A percentile compares a stretch with the other conserved stretches of the same genome.
phyloP scores from a whole-genome alignment of 2,888 invertebrate genomes.

The Aleiodes testaceus region DNA sequence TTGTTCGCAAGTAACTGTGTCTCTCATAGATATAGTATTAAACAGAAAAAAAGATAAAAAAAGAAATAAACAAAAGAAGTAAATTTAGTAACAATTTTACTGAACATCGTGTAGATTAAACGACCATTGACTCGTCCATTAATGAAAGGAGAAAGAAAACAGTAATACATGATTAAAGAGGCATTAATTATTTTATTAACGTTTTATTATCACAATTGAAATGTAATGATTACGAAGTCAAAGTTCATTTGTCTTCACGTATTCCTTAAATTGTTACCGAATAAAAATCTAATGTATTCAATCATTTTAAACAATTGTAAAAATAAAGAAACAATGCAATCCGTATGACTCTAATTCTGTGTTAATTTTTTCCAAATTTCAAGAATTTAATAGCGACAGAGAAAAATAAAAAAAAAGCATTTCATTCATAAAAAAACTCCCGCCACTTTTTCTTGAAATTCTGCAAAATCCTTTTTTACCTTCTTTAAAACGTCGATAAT shows the following conservation, averaged over 20 bases:
- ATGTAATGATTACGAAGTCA: conserved; percentile 29
- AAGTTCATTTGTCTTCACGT: conserved; percentile 24
- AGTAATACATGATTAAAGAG: conserved; percentile 20
- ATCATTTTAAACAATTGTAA: conserved; percentile 46
- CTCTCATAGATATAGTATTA: conserved; percentile 46
- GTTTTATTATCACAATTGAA: conserved; percentile 26
- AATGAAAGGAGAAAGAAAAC: conserved; percentile 10
- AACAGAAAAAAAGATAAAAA: conserved; percentile 35
- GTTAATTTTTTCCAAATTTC: neutral
- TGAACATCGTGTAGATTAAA: conserved; percentile 21
- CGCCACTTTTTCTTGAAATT: neutral
- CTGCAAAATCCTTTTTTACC: neutral
- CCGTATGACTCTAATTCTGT: no score
- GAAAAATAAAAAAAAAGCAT: neutral
- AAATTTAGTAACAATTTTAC: conserved; percentile 37
- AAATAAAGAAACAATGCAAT: conserved; percentile 45
- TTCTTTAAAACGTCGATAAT: neutral
- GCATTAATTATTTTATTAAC: neutral
- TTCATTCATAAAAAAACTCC: neutral
- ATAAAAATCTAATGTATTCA: conserved; percentile 48
- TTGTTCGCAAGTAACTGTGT: conserved; percentile 49
- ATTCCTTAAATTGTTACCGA: conserved; percentile 32
- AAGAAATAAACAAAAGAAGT: no score
- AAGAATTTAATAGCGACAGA: no score
- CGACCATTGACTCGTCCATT: conserved; percentile 11